Evolutionary conservation across 2,797 vertebrate genomes (phyloP), one percentile per base, ranked within the genome.

Genomic region (Syngnathus rostellatus): DNA sequence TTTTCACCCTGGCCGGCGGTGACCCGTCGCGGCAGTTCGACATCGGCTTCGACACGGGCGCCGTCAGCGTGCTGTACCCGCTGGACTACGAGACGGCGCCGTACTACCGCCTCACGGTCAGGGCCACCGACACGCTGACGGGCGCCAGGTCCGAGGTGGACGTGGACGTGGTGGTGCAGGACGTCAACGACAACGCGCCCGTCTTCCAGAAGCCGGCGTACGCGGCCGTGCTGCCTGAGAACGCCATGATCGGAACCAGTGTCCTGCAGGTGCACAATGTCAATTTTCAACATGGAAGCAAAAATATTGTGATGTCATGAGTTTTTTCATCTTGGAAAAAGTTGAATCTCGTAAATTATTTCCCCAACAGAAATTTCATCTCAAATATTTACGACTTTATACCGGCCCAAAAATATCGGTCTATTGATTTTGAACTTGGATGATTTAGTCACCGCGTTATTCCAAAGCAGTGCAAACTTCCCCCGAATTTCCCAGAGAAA

Each of bases 131-230:
- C 71, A 94, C 92, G 0, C 72, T 96, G 68, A 96, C 92, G 0
- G 95, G 96, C 0, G 92, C 91, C 0, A 93, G 92, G 41, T 94
- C 95, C 0, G 95, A 98, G 68, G 96, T 98, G 0, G 95, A 96
- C 70, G 93, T 96, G 9, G 96, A 98, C 77, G 89, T 99, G 2
- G 82, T 96, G 1, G 88, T 99, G 64, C 91, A 94, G 68, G 97
- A 99, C 72, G 88, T 96, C 69, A 99, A 99, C 6, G 97, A 99
- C 73, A 98, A 95, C 76, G 78, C 93, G 16, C 96, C 97, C 0
- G 59, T 92, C 64, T 99, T 98, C 71, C 84, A 70, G 37, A 91
- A 94, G 70, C 85, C 80, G 8, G 91, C 90, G 0, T 99, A 98
- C 62, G 45, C 78, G 2, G 68, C 90, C 16, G 81, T 91, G 3